Conservation (phyloP, 2,888 invertebrate genomes). For the Agriopis aurantiaria region DNA sequence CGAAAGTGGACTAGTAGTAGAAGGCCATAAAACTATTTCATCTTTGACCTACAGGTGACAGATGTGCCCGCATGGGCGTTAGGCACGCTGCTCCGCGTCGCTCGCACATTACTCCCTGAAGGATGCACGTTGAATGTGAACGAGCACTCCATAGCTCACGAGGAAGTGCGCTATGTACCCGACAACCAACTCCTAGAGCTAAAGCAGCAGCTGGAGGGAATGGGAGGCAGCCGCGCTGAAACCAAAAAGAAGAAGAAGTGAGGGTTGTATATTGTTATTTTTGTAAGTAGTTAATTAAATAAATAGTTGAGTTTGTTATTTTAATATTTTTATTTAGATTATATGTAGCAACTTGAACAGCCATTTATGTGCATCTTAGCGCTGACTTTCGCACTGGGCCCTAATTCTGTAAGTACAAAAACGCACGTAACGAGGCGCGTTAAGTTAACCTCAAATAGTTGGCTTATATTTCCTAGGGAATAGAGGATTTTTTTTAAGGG, state of each 20-base stretch:
- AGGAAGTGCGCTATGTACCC: conserved; percentile 92
- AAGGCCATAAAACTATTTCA: too few species aligned
- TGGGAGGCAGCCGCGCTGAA: conserved; percentile 85
- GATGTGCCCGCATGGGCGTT: conserved; percentile 88
- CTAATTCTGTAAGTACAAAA: too few species aligned
- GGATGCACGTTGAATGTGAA: conserved; percentile 91
- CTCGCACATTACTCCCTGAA: conserved; percentile 91
- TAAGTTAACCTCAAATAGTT: too few species aligned
- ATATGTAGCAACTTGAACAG: background rate
- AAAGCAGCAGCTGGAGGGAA: conserved; percentile 90
- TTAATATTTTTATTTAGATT: background rate
- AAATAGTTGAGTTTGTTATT: conserved; percentile 14
- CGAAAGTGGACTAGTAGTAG: too few species aligned
- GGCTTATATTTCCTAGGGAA: too few species aligned
- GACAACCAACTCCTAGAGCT: conserved; percentile 92
- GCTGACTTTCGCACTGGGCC: too few species aligned
- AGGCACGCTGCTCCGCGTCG: conserved; percentile 90
- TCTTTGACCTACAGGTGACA: conserved; percentile 68
- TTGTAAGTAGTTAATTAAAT: conserved; percentile 16
- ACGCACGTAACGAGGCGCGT: too few species aligned
- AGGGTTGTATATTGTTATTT: conserved; percentile 8
- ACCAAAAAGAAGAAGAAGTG: conserved; percentile 69
- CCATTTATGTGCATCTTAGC: too few species aligned
- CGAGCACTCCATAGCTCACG: conserved; percentile 88
- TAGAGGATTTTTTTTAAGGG: too few species aligned